Conservation (phyloP, 2,888 invertebrate genomes). For the Sinelater perroti region DNA sequence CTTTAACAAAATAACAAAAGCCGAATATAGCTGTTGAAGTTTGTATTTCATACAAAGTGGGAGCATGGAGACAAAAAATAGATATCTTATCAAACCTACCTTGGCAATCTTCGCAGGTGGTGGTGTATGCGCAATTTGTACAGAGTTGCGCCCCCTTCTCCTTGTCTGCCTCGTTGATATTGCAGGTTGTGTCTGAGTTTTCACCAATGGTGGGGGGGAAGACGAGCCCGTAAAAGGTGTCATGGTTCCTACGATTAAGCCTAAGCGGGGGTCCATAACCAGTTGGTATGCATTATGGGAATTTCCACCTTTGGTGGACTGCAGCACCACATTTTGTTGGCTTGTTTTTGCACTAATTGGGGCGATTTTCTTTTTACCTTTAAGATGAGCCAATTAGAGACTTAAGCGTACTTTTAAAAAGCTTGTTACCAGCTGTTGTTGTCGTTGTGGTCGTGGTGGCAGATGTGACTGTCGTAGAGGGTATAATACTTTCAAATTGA, state of each 20-base stretch:
- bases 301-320: conserved; percentile 34
- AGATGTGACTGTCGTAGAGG: too few species aligned
- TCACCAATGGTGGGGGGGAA: conserved; percentile 19
- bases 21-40: too few species aligned
- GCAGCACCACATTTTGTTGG: conserved; percentile 40
- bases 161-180: conserved; percentile 16
- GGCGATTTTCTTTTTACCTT: conserved; percentile 23
- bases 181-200: conserved; percentile 14
- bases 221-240: conserved; percentile 43
- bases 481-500: conserved; percentile 59
- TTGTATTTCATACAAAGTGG: too few species aligned
- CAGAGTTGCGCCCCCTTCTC: conserved; percentile 30
- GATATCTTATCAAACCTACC: background rate
- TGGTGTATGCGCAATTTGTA: conserved; percentile 1
- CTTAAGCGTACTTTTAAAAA: background rate
- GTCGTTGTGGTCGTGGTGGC: too few species aligned
- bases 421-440: too few species aligned
- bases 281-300: conserved; percentile 56
- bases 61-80: too few species aligned
- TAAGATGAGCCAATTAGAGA: too few species aligned
- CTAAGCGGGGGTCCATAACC: conserved; percentile 64
- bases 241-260: conserved; percentile 60
- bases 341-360: conserved; percentile 17
- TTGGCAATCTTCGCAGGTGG: conserved; percentile 11
- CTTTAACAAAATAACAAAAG: too few species aligned